These are phyloP conservation scores for Gymnothorax reevesii DNA, from an alignment of 2,797 vertebrate genomes.

Conservation along the genomic window DNA sequence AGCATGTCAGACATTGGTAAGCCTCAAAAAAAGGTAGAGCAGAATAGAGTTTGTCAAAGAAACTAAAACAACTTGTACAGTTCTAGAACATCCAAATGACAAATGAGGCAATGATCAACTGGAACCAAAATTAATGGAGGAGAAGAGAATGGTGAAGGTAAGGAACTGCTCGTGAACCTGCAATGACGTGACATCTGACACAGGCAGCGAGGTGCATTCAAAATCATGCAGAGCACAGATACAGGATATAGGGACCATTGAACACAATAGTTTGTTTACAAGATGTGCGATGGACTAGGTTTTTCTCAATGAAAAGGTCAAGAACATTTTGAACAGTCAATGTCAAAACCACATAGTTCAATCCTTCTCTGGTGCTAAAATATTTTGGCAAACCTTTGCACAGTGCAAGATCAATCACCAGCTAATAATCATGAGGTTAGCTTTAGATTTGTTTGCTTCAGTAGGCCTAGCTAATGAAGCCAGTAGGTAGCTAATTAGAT, in stretches of 20 bases:
- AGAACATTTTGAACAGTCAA: slow-evolving; percentile 26
- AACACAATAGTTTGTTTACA: slow-evolving; percentile 33
- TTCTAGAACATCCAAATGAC: no score
- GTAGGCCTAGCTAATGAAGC: background rate
- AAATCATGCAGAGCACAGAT: no score
- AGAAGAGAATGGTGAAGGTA: no score
- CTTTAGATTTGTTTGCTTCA: background rate
- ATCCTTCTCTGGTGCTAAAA: background rate
- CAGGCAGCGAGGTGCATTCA: no score
- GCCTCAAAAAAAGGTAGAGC: no score
- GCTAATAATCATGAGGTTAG: background rate
- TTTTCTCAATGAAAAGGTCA: slow-evolving; percentile 35
- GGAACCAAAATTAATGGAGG: no score
- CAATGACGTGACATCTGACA: no score
- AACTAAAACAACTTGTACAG: no score
- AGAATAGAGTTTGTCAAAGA: no score
- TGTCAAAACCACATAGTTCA: background rate
- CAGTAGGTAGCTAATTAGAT: background rate
- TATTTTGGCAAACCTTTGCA: background rate
- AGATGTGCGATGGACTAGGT: slow-evolving; percentile 26
- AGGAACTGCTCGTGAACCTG: no score
- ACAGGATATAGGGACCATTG: slow-evolving; percentile 29
- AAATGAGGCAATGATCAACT: no score
- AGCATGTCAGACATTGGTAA: no score
- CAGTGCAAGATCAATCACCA: background rate